These are phyloP conservation scores for Actinemys pallida DNA, from an alignment of 2,113 vertebrate species.

Conservation along the genomic window DNA sequence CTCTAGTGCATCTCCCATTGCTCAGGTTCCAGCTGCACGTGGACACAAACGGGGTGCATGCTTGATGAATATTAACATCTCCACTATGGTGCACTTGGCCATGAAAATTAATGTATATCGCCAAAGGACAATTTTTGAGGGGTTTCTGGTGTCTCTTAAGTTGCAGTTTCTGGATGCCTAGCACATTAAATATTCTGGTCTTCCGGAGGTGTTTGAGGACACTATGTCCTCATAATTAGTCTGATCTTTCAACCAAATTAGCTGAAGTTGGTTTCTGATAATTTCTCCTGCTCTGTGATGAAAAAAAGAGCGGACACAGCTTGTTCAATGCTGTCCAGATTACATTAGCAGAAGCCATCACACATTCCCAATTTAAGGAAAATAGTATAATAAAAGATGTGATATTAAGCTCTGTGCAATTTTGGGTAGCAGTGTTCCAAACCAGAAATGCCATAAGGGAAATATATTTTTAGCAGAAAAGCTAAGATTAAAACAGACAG, in stretches of 20 bases:
- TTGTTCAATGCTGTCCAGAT: background rate
- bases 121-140: background rate
- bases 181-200: background rate
- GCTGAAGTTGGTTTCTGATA: background rate
- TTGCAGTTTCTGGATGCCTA: background rate
- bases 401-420: background rate
- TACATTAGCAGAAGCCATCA: background rate
- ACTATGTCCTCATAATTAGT: background rate
- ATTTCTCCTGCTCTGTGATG: background rate
- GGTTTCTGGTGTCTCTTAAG: background rate
- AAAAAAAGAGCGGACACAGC: background rate
- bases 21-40: background rate
- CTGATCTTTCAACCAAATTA: background rate
- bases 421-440: background rate
- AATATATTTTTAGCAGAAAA: background rate
- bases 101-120: constrained; percentile 36
- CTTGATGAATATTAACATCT: background rate
- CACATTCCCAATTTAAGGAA: background rate
- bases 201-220: background rate
- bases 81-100: constrained; percentile 4
- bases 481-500: background rate
- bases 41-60: constrained; percentile 54
- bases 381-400: background rate
- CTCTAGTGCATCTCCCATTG: background rate
- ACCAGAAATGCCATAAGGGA: background rate